Percentiles rank a stretch among this genome's conserved stretches.
Conservation (phyloP, 2,797 vertebrate species). For the Denticeps clupeoides region DNA sequence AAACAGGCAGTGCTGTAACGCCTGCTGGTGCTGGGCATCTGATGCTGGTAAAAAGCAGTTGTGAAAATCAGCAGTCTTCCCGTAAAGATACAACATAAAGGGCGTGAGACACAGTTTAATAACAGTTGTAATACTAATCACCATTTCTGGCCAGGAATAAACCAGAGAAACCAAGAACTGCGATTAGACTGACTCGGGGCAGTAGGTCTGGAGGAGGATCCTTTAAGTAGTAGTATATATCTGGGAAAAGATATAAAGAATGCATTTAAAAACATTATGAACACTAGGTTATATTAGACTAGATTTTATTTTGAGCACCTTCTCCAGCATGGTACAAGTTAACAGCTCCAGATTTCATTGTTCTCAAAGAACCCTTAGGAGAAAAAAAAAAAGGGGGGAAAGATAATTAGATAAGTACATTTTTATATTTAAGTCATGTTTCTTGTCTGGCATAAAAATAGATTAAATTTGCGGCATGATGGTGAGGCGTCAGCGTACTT, state of each 20-base stretch:
- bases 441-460: too few relatives aligned
- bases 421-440: too few relatives aligned
- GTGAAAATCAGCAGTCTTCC: too few relatives aligned
- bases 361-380: slow-evolving; percentile 61
- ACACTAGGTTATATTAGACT: too few relatives aligned
- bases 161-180: slow-evolving; percentile 71
- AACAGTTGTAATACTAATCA: slow-evolving; percentile 32
- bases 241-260: slow-evolving; percentile 46
- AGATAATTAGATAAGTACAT: slow-evolving; percentile 5
- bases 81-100: too few relatives aligned
- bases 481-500: slow-evolving; percentile 68
- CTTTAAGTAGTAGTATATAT: slow-evolving; percentile 76
- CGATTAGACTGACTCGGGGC: slow-evolving; percentile 68
- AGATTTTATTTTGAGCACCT: slow-evolving; percentile 50
- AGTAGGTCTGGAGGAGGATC: slow-evolving; percentile 77
- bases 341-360: slow-evolving; percentile 62
- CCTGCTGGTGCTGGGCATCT: too few relatives aligned
- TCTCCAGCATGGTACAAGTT: slow-evolving; percentile 58
- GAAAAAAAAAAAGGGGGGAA: slow-evolving; percentile 13
- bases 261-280: too few relatives aligned
- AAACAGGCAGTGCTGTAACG: too few relatives aligned
- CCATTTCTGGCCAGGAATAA: slow-evolving; percentile 73
- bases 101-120: too few relatives aligned
- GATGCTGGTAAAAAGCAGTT: too few relatives aligned
- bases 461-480: too few relatives aligned